Evolutionary conservation across 1,140 invertebrate species (phyloP).

Genomic region (Metopolophium dirhodum): DNA sequence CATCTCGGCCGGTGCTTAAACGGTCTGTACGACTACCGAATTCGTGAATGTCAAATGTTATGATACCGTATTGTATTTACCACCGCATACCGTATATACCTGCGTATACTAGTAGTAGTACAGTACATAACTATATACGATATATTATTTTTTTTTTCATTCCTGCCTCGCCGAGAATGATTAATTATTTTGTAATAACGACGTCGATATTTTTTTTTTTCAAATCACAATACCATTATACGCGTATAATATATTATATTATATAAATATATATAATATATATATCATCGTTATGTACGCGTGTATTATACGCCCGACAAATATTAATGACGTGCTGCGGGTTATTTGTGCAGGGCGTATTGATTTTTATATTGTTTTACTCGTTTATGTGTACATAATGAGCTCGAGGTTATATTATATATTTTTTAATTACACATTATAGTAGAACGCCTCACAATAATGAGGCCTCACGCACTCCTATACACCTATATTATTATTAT

Average conservation of each 20-base stretch:
- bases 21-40: constrained; percentile 21
- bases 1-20: not conserved
- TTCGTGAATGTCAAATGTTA: constrained; percentile 18
- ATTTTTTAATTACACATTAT: constrained; percentile 8
- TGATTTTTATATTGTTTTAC: constrained; percentile 21
- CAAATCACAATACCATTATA: constrained; percentile 12
- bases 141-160: not conserved
- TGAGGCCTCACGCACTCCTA: not conserved
- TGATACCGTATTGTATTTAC: not conserved
- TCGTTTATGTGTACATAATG: not conserved
- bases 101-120: not conserved
- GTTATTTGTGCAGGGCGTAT: constrained; percentile 13
- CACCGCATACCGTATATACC: not conserved
- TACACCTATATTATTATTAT: not conserved
- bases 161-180: not conserved
- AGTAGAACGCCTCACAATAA: not conserved
- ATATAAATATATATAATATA: not conserved
- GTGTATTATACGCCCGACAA: not conserved
- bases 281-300: not conserved
- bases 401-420: not conserved
- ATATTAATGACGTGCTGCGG: not conserved
- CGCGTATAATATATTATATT: not conserved
- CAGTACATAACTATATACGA: not conserved
- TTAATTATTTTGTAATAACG: constrained; percentile 8
- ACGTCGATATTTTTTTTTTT: constrained; percentile 5